Conservation (phyloP, 2,888 invertebrate species). For the Hymenopus coronatus region DNA sequence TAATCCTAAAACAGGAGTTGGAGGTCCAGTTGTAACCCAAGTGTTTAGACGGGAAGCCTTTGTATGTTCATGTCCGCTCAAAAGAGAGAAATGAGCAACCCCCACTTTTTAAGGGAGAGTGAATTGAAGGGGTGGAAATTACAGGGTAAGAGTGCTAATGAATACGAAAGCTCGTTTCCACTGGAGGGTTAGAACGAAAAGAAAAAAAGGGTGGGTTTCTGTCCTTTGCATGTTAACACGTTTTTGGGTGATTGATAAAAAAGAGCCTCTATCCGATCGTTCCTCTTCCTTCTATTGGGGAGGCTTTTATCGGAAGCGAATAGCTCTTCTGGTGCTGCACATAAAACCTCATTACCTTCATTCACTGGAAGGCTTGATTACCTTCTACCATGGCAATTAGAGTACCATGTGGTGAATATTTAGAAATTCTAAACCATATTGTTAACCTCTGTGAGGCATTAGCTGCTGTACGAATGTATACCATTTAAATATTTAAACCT, state of each 20-base stretch:
- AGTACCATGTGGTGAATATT: neutral
- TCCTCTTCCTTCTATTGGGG: neutral
- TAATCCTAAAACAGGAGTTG: neutral
- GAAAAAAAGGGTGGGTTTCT: neutral
- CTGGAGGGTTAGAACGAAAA: neutral
- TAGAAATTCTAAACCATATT: neutral
- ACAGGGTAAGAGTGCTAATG: neutral
- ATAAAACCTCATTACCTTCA: neutral
- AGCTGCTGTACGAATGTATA: too few species aligned
- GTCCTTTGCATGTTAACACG: constrained; percentile 10
- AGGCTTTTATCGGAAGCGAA: neutral
- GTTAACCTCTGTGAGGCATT: too few species aligned
- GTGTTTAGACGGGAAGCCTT: neutral
- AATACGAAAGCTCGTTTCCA: neutral
- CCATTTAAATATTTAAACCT: too few species aligned
- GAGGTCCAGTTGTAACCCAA: neutral
- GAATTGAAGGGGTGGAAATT: neutral
- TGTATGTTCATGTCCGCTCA: neutral
- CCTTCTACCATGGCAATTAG: neutral
- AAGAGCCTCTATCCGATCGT: neutral
- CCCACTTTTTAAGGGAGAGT: neutral
- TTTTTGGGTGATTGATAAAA: neutral
- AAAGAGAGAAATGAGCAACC: neutral
- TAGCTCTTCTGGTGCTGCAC: neutral
- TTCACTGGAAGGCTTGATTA: neutral